phyloP scores from a whole-genome alignment of 2,797 vertebrate species.

The Psittacula derbiana region DNA sequence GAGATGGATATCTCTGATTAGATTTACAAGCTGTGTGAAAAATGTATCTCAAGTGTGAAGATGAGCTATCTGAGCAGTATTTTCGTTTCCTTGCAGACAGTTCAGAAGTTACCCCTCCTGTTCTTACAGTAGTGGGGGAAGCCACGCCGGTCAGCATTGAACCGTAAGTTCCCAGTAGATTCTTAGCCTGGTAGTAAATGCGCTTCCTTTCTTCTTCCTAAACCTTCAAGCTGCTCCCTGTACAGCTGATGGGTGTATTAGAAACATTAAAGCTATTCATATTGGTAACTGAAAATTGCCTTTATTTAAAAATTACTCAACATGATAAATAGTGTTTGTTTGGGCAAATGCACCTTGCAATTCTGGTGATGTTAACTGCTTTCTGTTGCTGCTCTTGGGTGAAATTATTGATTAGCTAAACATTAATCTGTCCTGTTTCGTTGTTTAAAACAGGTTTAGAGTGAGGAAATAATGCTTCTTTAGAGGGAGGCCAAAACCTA shows the following conservation, averaged over 20 bases:
- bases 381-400: background rate
- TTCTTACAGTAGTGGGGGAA: slow-evolving; percentile 90
- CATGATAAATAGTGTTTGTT: background rate
- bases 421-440: background rate
- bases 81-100: slow-evolving; percentile 82
- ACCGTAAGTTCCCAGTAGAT: slow-evolving; percentile 85
- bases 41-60: background rate
- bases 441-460: background rate
- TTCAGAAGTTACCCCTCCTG: slow-evolving; percentile 92
- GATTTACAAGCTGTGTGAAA: background rate
- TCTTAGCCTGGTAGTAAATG: background rate
- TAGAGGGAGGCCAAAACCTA: background rate
- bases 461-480: background rate
- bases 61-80: background rate
- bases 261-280: background rate
- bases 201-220: background rate
- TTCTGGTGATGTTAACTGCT: background rate
- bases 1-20: background rate
- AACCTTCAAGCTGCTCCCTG: background rate
- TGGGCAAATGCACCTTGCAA: background rate
- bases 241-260: background rate
- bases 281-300: background rate
- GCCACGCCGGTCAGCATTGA: slow-evolving; percentile 96
- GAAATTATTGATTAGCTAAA: background rate
- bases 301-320: background rate